Evolutionary conservation across 2,888 invertebrate species (phyloP).

Genomic region (Parnassius mnemosyne): DNA sequence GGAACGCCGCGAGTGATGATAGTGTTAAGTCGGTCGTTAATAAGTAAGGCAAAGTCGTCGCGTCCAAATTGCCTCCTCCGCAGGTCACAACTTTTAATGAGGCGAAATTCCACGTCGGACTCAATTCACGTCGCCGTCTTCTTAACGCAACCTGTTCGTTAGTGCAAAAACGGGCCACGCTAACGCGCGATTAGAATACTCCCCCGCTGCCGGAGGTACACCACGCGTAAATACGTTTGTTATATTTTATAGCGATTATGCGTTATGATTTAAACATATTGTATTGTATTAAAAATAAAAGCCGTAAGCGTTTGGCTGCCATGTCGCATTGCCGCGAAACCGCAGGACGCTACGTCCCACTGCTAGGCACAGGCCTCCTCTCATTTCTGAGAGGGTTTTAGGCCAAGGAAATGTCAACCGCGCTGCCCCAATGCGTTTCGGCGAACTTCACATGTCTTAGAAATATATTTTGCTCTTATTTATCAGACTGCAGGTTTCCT

Average conservation of each 20-base stretch:
- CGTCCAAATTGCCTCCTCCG: conserved; percentile 75
- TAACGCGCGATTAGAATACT: conserved; percentile 79
- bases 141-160: conserved; percentile 80
- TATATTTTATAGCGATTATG: background rate
- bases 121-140: conserved; percentile 67
- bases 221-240: conserved; percentile 32
- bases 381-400: too few relatives aligned
- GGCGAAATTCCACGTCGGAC: conserved; percentile 74
- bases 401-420: too few relatives aligned
- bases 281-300: too few relatives aligned
- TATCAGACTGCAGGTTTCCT: too few relatives aligned
- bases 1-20: conserved; percentile 48
- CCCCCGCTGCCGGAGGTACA: conserved; percentile 58
- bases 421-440: too few relatives aligned
- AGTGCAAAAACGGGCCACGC: conserved; percentile 78
- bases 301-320: too few relatives aligned
- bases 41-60: conserved; percentile 66
- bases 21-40: conserved; percentile 70
- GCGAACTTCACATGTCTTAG: too few relatives aligned
- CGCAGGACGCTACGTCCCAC: too few relatives aligned
- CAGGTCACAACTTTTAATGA: conserved; percentile 80
- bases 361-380: too few relatives aligned
- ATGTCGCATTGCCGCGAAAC: too few relatives aligned
- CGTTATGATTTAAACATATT: too few relatives aligned
- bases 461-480: too few relatives aligned